Conservation (phyloP, 35 echinoderm and acorn worm genomes). For the Apostichopus parvimensis region DNA sequence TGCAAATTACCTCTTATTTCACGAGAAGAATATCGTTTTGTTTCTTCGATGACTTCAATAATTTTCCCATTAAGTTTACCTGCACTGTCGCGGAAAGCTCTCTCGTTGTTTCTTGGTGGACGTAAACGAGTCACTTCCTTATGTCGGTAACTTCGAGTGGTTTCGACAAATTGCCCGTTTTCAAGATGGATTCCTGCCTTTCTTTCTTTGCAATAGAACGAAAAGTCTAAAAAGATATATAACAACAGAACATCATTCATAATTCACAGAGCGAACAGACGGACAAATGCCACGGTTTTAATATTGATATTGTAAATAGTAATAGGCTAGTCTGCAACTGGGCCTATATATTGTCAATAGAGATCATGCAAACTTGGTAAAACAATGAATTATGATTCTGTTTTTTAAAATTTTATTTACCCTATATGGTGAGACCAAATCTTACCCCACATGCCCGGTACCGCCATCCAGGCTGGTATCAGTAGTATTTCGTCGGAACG, state of each 20-base stretch:
- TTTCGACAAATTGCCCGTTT: too few species aligned
- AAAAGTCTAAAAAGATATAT: not conserved
- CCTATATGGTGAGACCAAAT: not conserved
- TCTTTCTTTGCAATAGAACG: not conserved
- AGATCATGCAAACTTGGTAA: too few species aligned
- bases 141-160: not conserved
- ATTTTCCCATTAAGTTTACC: not conserved
- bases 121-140: not conserved
- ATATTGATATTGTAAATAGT: too few species aligned
- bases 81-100: not conserved
- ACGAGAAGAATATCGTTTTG: not conserved
- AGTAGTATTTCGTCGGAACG: not conserved
- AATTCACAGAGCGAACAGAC: too few species aligned
- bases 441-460: constrained; percentile 5
- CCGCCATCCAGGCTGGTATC: not conserved
- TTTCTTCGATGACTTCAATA: not conserved
- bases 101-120: not conserved
- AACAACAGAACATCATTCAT: too few species aligned
- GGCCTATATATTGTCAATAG: too few species aligned
- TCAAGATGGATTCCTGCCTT: not conserved
- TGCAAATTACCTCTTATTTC: not conserved
- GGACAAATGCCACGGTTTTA: too few species aligned
- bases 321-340: too few species aligned
- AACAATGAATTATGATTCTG: too few species aligned
- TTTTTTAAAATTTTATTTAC: too few species aligned